Conservation (phyloP, 2,888 invertebrate species). For the Halocaridina rubra region DNA sequence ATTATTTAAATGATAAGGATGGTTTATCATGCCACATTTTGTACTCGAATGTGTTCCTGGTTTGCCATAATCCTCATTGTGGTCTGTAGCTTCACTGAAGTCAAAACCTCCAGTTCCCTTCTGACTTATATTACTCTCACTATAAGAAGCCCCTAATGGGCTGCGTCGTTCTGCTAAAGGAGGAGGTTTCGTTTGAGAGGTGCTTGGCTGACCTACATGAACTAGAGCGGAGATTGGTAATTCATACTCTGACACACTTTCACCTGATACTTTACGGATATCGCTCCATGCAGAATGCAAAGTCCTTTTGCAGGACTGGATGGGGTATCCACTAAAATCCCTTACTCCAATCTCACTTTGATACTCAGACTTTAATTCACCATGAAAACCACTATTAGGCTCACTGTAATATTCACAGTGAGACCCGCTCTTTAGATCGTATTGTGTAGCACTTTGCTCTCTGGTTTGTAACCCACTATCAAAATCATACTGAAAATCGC, state of each 20-base stretch:
- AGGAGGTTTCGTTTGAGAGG: not conserved
- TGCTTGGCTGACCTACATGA: conserved; percentile 7
- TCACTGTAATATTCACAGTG: too few species aligned
- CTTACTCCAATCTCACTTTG: not conserved
- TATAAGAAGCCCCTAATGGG: conserved; percentile 38
- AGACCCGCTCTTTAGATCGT: not conserved
- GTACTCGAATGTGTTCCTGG: not conserved
- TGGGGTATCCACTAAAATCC: too few species aligned
- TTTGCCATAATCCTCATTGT: not conserved
- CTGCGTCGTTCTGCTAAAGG: conserved; percentile 35
- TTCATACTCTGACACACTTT: not conserved
- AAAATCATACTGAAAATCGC: too few species aligned
- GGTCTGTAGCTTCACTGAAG: conserved; percentile 13
- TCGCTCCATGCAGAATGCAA: not conserved
- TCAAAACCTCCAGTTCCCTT: conserved; percentile 9
- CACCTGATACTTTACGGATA: not conserved
- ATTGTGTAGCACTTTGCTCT: not conserved
- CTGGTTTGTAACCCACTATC: too few species aligned
- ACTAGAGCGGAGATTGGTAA: not conserved
- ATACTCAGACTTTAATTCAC: too few species aligned
- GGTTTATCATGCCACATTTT: too few species aligned
- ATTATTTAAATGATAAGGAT: not conserved
- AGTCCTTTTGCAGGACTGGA: too few species aligned
- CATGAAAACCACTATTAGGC: too few species aligned
- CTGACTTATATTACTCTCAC: conserved; percentile 29